Evolutionary conservation across 2,797 vertebrate species (phyloP).

Genomic region (Gymnoscopelus braueri): DNA sequence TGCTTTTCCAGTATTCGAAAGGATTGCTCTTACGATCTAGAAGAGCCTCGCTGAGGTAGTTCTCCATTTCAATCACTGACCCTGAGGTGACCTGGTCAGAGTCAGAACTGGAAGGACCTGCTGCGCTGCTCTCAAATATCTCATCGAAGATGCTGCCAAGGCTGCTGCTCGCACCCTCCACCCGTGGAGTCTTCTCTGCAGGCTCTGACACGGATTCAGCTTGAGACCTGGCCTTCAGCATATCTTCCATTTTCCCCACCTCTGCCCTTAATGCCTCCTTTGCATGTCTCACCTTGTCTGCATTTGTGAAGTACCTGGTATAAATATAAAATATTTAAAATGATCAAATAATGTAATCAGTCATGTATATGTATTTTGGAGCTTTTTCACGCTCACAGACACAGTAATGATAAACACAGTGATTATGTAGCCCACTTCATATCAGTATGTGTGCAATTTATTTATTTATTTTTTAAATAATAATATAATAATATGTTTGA

Average conservation of each 20-base stretch:
- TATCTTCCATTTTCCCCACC: neutral
- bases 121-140: neutral
- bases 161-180: neutral
- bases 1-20: slow-evolving; percentile 17
- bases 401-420: neutral
- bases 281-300: neutral
- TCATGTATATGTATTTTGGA: neutral
- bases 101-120: neutral
- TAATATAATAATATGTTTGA: too few species aligned
- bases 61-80: neutral
- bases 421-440: too few species aligned
- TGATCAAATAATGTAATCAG: neutral
- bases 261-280: slow-evolving; percentile 8
- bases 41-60: slow-evolving; percentile 11
- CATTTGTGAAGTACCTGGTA: slow-evolving; percentile 18
- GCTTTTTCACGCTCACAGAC: slow-evolving; percentile 11
- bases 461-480: too few species aligned
- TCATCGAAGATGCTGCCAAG: slow-evolving; percentile 12
- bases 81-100: slow-evolving; percentile 5
- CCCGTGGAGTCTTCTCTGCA: neutral
- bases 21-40: slow-evolving; percentile 1
- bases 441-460: too few species aligned
- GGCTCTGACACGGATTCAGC: neutral
- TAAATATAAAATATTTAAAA: slow-evolving; percentile 5
- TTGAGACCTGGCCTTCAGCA: neutral